A percentile compares a stretch with the other conserved stretches of the same genome.
Evolutionary conservation across 2,113 vertebrate genomes (phyloP).

Genomic region (Xiphias gladius): DNA sequence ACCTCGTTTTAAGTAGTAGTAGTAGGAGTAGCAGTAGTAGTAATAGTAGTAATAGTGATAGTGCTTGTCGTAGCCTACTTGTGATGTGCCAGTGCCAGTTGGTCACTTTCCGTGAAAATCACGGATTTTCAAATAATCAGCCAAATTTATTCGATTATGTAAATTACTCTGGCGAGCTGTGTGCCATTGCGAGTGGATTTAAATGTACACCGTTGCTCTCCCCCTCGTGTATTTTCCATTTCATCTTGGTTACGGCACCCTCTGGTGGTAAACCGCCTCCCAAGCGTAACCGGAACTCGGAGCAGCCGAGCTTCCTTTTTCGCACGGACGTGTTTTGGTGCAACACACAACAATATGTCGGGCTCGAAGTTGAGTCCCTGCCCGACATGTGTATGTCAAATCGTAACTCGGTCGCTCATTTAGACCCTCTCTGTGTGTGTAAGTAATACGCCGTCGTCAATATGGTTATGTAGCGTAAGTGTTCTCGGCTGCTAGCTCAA

Average conservation of each 20-base stretch:
- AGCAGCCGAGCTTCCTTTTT: rapidly evolving
- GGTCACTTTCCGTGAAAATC: neutral
- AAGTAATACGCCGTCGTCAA: constrained; percentile 18
- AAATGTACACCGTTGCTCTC: neutral
- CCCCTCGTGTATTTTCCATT: neutral
- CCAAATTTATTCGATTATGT: neutral
- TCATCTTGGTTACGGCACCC: constrained; percentile 17
- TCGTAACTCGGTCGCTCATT: neutral
- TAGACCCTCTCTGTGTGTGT: neutral
- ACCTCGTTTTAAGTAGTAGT: neutral
- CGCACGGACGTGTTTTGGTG: constrained; percentile 73
- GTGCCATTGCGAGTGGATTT: neutral
- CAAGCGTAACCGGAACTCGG: constrained; percentile 42
- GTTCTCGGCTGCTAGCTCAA: neutral
- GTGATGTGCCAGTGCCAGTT: neutral
- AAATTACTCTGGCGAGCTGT: neutral
- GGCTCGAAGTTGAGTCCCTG: constrained; percentile 4
- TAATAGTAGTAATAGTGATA: neutral
- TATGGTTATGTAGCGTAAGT: neutral
- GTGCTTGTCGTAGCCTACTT: neutral
- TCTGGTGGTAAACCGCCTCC: constrained; percentile 24
- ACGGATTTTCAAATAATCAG: neutral
- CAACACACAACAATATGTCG: constrained; percentile 71
- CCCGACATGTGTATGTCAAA: constrained; percentile 57
- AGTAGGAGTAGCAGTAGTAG: neutral